A percentile compares a stretch with the other conserved stretches of the same genome.
phyloP scores from a whole-genome alignment of 2,113 vertebrate species.

The Chitala chitala region DNA sequence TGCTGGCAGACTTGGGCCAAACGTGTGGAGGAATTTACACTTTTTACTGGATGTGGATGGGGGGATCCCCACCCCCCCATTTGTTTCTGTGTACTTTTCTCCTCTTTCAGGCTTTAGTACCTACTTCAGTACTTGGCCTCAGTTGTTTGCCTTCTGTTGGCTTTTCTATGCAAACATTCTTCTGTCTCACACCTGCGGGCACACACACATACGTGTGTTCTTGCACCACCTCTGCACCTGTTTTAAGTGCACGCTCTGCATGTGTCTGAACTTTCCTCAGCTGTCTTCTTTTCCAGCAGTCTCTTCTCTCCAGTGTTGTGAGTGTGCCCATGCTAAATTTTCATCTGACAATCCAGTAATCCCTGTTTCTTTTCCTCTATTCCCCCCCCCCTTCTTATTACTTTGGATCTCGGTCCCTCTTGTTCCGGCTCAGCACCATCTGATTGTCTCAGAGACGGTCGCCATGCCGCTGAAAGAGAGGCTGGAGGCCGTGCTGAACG shows the following conservation, averaged over 20 bases:
- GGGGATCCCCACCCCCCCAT: too few species aligned
- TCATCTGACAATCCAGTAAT: background rate
- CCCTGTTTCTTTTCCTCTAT: background rate
- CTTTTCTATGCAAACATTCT: background rate
- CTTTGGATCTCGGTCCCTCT: background rate
- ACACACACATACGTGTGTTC: background rate
- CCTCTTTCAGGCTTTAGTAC: background rate
- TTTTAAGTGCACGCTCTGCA: background rate
- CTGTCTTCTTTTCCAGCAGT: background rate
- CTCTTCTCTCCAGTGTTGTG: background rate
- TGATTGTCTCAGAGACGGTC: slow-evolving; percentile 42
- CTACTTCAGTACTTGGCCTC: background rate
- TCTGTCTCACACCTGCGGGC: background rate
- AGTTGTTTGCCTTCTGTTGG: background rate
- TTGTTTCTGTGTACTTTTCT: background rate
- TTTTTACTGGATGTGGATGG: background rate
- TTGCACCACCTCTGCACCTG: background rate
- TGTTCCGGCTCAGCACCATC: slow-evolving; percentile 49
- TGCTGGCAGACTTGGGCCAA: too few species aligned
- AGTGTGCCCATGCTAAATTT: background rate
- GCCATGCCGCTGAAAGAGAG: slow-evolving; percentile 88
- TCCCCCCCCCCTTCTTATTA: slow-evolving; percentile 9
- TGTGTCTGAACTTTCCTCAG: background rate
- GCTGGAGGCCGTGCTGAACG: slow-evolving; percentile 87
- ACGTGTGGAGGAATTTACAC: background rate